These are phyloP conservation scores for Lordiphosa fenestrarum DNA, from an alignment of 2,888 invertebrate genomes.

Conservation along the genomic window DNA sequence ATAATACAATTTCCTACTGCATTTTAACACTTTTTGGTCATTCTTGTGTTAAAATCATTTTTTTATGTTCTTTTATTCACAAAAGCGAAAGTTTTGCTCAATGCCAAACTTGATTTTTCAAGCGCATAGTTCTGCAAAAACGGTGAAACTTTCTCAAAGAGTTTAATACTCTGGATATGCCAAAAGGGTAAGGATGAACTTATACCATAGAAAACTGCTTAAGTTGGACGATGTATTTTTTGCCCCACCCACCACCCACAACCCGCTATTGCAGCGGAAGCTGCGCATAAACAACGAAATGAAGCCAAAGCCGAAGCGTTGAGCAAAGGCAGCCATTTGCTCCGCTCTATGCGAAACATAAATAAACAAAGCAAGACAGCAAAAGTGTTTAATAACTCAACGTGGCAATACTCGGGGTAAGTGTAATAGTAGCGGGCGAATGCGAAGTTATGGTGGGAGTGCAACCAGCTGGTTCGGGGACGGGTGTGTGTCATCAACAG, in stretches of 20 bases:
- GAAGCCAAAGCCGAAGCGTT: constrained; percentile 29
- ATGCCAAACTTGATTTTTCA: constrained; percentile 52
- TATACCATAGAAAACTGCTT: background rate
- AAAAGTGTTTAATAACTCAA: constrained; percentile 66
- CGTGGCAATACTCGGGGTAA: constrained; percentile 6
- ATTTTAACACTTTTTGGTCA: constrained; percentile 8
- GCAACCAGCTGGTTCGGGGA: constrained; percentile 2
- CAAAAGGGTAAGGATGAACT: background rate
- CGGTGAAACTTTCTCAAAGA: constrained; percentile 31
- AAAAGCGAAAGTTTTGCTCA: constrained; percentile 14
- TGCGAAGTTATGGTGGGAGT: constrained; percentile 12
- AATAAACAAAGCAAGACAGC: constrained; percentile 61
- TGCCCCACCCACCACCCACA: background rate
- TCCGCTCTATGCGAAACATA: constrained; percentile 42
- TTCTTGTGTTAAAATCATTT: background rate
- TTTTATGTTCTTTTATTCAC: background rate
- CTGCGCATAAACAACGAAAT: constrained; percentile 51
- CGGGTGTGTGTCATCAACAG: constrained; percentile 9
- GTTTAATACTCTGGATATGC: constrained; percentile 36
- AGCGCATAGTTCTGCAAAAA: constrained; percentile 29
- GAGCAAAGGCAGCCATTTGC: constrained; percentile 56
- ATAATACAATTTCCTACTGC: background rate
- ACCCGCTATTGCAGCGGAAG: constrained; percentile 37
- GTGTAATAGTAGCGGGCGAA: background rate
- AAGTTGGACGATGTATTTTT: background rate